Conservation (phyloP, 2,113 vertebrate species). For the Pithys albifrons region DNA sequence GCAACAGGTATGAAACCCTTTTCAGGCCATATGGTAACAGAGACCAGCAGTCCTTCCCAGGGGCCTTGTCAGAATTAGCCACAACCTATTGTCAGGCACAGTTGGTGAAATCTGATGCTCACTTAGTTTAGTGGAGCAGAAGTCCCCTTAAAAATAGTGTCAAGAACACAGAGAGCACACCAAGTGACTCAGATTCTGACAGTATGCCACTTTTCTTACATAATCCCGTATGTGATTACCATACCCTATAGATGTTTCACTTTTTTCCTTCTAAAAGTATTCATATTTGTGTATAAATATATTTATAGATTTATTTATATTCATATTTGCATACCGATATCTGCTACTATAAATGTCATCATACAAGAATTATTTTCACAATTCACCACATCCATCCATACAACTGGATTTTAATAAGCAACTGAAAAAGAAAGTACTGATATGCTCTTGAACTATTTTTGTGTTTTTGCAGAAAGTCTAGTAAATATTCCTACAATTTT, state of each 20-base stretch:
- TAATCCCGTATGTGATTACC: not conserved
- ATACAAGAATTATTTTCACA: not conserved
- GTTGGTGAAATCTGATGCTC: slow-evolving; percentile 77
- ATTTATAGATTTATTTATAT: not conserved
- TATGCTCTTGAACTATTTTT: not conserved
- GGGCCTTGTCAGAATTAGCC: slow-evolving; percentile 75
- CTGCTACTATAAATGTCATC: not conserved
- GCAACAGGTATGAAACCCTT: slow-evolving; percentile 64
- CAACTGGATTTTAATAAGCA: not conserved
- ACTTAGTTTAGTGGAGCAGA: slow-evolving; percentile 66
- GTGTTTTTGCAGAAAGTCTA: not conserved
- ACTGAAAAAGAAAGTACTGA: not conserved
- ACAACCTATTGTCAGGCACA: slow-evolving; percentile 77
- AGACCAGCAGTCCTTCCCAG: slow-evolving; percentile 62
- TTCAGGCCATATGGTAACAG: slow-evolving; percentile 73
- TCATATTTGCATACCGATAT: no score
- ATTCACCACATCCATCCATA: not conserved
- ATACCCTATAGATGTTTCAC: not conserved
- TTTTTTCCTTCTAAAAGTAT: not conserved
- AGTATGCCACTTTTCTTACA: not conserved
- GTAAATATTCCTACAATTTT: not conserved
- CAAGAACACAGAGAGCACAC: slow-evolving; percentile 31
- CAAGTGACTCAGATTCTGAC: slow-evolving; percentile 3
- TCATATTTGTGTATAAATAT: not conserved
- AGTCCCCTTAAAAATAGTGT: slow-evolving; percentile 58